Base-by-base conservation (phyloP, 2,113 vertebrate species). In the Toxostoma redivivum region DNA sequence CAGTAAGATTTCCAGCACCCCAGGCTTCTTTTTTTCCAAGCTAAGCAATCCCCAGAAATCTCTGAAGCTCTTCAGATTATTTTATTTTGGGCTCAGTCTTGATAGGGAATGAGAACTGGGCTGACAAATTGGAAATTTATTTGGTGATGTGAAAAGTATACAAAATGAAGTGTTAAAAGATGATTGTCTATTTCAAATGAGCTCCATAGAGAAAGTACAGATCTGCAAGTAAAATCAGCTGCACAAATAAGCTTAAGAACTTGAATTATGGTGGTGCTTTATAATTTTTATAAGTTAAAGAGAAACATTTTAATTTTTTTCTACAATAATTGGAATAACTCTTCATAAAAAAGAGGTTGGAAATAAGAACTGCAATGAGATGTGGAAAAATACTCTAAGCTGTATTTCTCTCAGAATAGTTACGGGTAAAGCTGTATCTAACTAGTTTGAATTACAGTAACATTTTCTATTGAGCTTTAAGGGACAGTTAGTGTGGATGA, bases 1-100 rank as follows among this genome's bases (percentile, higher is more conserved):
- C 0, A 14, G 0, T 71, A 71, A 61, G 33, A 33, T 65, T 87
- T 74, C n/a, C 30, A 60, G 5, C 1, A 0, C 4, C 5, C 3
- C 30, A 50, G 11, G 8, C 15, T 67, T 78, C 33, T 66, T 8
- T 81, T 28, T 81, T 60, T 64, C 23, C 10, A 44, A 38, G 60
- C 4, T 51, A 47, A 81, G 35, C 40, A 71, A n/a, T 65, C 38
- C 45, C 23, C 9, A 62, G 35, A 83, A 48, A 69, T 56, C 11
- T 48, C 12, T 28, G 25, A 48, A 37, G 3, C 10, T 69, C 54
- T 77, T 69, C 47, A 33, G 35, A 76, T 76, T 25, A 23, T 48
- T 5, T 1, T 61, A 31, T 37, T 70, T 92, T 60, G 12, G 20
- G 11, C 19, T 91, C 12, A n/a, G 40, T 25, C 37, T 84, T 69